Evolutionary conservation across 64 coral and sea anemone species (phyloP), one percentile per base, ranked within the genome.

Genomic region (Trachythela sp.): DNA sequence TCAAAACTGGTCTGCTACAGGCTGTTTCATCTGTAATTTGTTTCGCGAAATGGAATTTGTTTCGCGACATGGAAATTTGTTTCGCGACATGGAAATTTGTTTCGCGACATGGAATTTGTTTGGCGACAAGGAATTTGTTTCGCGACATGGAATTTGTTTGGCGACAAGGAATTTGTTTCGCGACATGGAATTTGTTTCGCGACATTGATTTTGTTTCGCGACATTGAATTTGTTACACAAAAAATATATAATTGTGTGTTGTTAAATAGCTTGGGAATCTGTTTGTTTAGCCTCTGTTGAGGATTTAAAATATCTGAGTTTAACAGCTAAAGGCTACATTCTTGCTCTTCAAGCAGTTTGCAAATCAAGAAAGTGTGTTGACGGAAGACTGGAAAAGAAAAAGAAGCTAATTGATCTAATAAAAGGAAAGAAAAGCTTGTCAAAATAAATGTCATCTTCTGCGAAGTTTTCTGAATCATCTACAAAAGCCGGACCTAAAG

Each of bases 241-340:
- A n/a, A 52, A 15, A 52, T 0, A 52, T 52, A 0, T 11, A 52
- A 15, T 1, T 20, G 0, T 11, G 49, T 52, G 13, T 15, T 11
- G 22, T 2, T 52, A 52, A 1, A 52, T 52, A 8, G 49, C n/a
- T 8, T n/a, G 45, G 26, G 87, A 92, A 60, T 77, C 91, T 22
- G 80, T 89, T 85, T 52, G 18, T 9, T 27, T 31, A 71, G 91
- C 91, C 27, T 41, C 43, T 13, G 56, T 86, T 32, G 80, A 84
- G 35, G 51, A 52, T 83, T n/a, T 92, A 29, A 33, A 48, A 71
- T 86, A 89, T 34, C 51, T 92, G 50, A 87, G 91, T 14, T 41
- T 93, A 72, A 89, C 87, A 86, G 92, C 92, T 17, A 89, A 89
- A 83, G 92, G 92, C 29, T 87, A 93, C 58, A 84, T 93, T 77